Evolutionary conservation across 2,113 vertebrate genomes (phyloP).

Genomic region (Gopherus flavomarginatus): DNA sequence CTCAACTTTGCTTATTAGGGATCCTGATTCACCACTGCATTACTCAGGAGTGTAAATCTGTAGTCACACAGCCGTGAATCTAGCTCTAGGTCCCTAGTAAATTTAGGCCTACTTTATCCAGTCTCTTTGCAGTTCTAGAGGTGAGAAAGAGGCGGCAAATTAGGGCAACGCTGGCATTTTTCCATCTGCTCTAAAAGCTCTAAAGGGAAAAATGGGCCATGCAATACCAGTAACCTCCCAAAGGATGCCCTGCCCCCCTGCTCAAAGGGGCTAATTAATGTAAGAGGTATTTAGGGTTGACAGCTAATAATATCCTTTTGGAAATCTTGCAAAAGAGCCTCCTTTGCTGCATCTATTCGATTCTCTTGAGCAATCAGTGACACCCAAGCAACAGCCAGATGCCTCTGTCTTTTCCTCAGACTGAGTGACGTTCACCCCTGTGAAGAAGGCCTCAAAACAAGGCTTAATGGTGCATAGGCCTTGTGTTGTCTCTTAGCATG

Average conservation of each 20-base stretch:
- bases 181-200: neutral
- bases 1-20: neutral
- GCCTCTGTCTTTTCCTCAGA: neutral
- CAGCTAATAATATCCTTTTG: neutral
- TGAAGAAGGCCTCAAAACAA: neutral
- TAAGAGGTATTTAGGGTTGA: neutral
- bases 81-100: accelerated
- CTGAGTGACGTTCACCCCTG: neutral
- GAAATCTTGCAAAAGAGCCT: neutral
- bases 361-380: neutral
- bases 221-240: accelerated
- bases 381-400: neutral
- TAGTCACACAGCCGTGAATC: neutral
- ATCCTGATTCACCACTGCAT: neutral
- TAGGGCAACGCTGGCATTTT: neutral
- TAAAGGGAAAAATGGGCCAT: neutral
- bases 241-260: neutral
- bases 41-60: neutral
- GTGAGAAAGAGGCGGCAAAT: neutral
- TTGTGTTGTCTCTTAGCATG: accelerated
- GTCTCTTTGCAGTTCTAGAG: neutral
- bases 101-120: neutral
- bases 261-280: accelerated
- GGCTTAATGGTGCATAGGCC: neutral
- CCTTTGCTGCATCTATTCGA: neutral